phyloP scores from a whole-genome alignment of 1,140 invertebrate genomes.

The Vollenhovia emeryi region DNA sequence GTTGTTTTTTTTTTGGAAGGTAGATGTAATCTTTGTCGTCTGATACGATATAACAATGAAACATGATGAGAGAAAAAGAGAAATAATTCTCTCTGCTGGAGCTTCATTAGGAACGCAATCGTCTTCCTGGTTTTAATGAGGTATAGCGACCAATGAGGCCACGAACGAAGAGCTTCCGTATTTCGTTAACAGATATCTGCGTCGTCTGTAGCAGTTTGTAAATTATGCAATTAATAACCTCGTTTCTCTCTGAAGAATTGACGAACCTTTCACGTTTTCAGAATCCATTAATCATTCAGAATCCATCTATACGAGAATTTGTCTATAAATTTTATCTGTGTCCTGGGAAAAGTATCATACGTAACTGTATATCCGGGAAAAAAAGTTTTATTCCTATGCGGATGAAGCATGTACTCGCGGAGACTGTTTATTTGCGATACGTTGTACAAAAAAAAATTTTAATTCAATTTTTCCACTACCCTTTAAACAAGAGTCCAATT shows the following conservation, averaged over 20 bases:
- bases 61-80: neutral
- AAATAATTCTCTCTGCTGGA: neutral
- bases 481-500: conserved; percentile 14
- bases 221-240: conserved; percentile 18
- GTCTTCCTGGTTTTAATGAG: conserved; percentile 44
- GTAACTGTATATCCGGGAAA: neutral
- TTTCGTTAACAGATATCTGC: conserved; percentile 29
- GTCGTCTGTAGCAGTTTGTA: neutral
- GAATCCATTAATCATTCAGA: neutral
- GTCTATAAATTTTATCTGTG: neutral
- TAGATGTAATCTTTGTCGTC: neutral
- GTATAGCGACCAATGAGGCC: conserved; percentile 2
- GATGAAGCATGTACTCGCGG: neutral
- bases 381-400: neutral
- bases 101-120: conserved; percentile 19
- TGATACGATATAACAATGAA: neutral
- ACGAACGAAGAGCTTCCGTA: conserved; percentile 14
- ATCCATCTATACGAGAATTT: neutral
- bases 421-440: conserved; percentile 11
- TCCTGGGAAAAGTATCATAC: neutral
- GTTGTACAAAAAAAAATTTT: conserved; percentile 45
- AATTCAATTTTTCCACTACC: conserved; percentile 17
- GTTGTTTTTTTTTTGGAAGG: neutral
- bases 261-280: neutral
- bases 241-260: neutral